Evolutionary conservation across 2,797 vertebrate genomes (phyloP), one percentile per base, ranked within the genome.

Genomic region (Bucorvus abyssinicus): DNA sequence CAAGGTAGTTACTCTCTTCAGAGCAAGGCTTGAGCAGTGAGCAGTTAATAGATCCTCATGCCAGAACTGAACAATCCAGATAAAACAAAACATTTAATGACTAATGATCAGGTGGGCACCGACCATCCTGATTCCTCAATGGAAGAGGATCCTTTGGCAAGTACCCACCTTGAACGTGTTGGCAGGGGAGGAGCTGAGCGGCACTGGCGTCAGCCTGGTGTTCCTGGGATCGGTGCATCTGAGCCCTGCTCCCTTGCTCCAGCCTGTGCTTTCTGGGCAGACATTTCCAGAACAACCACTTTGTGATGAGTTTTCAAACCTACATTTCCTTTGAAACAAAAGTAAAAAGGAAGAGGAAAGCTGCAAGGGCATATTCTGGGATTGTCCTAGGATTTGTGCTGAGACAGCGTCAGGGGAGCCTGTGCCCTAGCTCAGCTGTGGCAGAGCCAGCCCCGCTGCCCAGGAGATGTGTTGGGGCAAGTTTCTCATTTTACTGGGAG

Each of bases 221-320:
- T 36, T 44, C 59, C 44, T 1, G 1, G 27, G 14, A 20, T 44
- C 4, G 1, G 27, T 12, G 32, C 1, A 6, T 14, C 36, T 0
- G 4, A 16, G 6, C 27, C 23, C 22, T 7, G 50, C 53, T 22
- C 65, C 74, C 21, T 12, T 22, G 13, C 34, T 78, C 30, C 50
- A 17, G 2, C 30, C 67, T 1, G 0, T 36, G 49, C 57, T 30
- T 47, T 20, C 74, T 20, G 73, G 42, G 59, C 50, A 24, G 42
- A 12, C 2, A 0, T 36, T 64, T 56, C 75, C 56, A 50, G 56
- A 49, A 56, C 36, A 30, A 6, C 17, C 14, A 2, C 26, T 22
- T 26, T 8, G 57, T 36, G 49, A 21, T 15, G 42, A 44, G 26
- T 64, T 79, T 63, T 61, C 50, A 63, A 42, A 78, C 12, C 34